These are phyloP conservation scores for Lanius ludovicianus DNA, from an alignment of 2,113 vertebrate species.

Conservation along the genomic window DNA sequence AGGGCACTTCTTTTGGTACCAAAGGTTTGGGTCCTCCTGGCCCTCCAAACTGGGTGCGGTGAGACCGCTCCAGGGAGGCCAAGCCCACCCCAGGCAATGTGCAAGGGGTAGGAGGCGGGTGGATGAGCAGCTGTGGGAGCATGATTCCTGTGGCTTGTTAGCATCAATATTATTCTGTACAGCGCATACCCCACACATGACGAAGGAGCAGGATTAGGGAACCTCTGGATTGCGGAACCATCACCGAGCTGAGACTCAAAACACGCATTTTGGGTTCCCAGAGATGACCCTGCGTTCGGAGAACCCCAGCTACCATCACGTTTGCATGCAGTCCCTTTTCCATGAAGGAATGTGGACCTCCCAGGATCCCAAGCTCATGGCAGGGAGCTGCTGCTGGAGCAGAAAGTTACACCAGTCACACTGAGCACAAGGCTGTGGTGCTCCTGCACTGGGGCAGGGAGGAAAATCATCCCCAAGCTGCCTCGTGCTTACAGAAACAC, in stretches of 20 bases:
- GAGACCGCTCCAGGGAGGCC: not conserved
- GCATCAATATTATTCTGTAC: too few species aligned
- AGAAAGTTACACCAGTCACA: fast-evolving
- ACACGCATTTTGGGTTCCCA: not conserved
- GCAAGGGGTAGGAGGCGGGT: fast-evolving
- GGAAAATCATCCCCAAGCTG: not conserved
- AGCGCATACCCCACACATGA: fast-evolving
- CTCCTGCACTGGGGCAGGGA: not conserved
- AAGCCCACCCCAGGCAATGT: fast-evolving
- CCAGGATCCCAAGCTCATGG: fast-evolving
- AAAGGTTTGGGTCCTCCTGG: fast-evolving
- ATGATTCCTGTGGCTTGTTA: not conserved
- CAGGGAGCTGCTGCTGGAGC: not conserved
- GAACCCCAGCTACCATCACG: fast-evolving
- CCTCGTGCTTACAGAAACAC: not conserved
- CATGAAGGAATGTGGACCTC: fast-evolving
- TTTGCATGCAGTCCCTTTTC: not conserved
- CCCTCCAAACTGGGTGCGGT: fast-evolving
- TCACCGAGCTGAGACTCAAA: fast-evolving
- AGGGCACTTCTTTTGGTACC: fast-evolving
- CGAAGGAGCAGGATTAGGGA: not conserved
- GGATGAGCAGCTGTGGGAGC: not conserved
- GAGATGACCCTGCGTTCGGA: fast-evolving
- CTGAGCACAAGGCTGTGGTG: fast-evolving
- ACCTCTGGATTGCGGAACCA: not conserved